Conservation (phyloP, 2,113 vertebrate species). For the Pholis gunnellus region DNA sequence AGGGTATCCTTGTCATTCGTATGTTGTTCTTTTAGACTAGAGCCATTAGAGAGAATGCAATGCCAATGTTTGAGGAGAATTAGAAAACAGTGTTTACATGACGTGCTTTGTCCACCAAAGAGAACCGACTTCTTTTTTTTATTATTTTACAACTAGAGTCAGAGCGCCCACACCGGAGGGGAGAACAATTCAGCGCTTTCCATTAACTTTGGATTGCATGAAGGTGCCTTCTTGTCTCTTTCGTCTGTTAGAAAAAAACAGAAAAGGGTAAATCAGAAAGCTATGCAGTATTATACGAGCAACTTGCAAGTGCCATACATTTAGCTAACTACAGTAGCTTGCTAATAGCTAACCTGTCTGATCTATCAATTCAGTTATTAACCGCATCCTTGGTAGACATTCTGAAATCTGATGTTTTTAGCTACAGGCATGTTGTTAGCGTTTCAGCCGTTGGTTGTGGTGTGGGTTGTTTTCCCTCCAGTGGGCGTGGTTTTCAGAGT, state of each 20-base stretch:
- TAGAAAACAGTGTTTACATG: neutral
- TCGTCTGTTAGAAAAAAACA: neutral
- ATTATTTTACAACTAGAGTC: neutral
- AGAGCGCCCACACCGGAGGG: neutral
- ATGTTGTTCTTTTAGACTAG: neutral
- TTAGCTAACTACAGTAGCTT: too few relatives aligned
- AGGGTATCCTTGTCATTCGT: neutral
- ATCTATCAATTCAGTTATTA: too few relatives aligned
- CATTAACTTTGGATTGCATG: neutral
- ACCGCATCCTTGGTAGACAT: neutral
- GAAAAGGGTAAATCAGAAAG: too few relatives aligned
- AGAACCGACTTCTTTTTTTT: neutral
- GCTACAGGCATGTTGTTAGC: neutral
- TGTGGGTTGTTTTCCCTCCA: neutral
- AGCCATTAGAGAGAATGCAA: neutral
- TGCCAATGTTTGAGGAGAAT: neutral
- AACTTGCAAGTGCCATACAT: too few relatives aligned
- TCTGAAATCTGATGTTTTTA: neutral
- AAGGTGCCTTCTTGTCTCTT: neutral
- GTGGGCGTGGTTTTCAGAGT: neutral
- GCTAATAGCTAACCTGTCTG: too few relatives aligned
- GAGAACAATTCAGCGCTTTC: neutral
- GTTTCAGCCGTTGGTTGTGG: neutral
- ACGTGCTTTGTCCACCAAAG: neutral
- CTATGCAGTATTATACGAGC: too few relatives aligned